Evolutionary conservation across 2,113 vertebrate genomes (phyloP).

Genomic region (Cisticola juncidis): DNA sequence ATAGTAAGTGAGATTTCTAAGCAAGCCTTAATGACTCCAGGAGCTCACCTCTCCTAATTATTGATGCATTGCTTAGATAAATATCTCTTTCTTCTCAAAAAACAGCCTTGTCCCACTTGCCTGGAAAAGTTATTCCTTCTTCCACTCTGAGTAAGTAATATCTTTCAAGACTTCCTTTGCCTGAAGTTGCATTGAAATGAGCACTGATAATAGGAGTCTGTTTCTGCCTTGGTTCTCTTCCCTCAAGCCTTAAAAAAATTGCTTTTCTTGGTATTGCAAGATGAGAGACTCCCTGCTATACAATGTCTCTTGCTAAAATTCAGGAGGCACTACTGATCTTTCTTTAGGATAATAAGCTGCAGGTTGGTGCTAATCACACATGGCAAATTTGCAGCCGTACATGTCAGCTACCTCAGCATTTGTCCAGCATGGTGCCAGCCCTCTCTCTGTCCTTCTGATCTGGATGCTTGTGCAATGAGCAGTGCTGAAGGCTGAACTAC

Average conservation of each 20-base stretch:
- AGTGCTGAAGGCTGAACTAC: not conserved
- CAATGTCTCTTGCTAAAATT: not conserved
- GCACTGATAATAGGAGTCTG: not conserved
- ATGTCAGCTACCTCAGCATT: not conserved
- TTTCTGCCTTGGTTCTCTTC: slow-evolving; percentile 1
- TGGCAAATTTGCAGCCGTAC: not conserved
- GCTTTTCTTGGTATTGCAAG: slow-evolving; percentile 8
- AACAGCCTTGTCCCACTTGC: not conserved
- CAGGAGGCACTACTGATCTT: not conserved
- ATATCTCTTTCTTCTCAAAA: not conserved
- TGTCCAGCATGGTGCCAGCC: not conserved
- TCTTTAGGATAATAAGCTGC: not conserved
- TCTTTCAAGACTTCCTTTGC: not conserved
- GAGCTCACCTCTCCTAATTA: not conserved
- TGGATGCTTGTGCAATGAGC: not conserved
- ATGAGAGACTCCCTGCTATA: not conserved
- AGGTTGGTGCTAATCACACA: not conserved
- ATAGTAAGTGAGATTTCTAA: not conserved
- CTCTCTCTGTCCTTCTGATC: not conserved
- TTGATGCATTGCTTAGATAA: not conserved
- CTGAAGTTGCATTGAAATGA: slow-evolving; percentile 7
- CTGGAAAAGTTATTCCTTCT: not conserved
- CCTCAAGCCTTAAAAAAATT: not conserved
- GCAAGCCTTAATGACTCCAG: not conserved
- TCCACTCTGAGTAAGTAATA: not conserved